These are phyloP conservation scores for Dione vanillae DNA, from an alignment of 2,888 invertebrate species.

Conservation along the genomic window DNA sequence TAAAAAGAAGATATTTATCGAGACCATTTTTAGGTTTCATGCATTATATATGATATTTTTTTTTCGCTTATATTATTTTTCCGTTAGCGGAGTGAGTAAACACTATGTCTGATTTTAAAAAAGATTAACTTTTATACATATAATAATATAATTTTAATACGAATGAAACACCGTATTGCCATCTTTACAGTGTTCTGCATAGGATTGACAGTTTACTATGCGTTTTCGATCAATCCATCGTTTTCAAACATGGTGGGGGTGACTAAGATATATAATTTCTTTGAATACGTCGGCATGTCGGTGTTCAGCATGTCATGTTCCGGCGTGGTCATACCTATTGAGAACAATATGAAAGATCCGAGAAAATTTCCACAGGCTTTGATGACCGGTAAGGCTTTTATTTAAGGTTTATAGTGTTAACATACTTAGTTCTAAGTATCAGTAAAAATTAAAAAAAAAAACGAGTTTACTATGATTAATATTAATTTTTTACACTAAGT, in stretches of 20 bases:
- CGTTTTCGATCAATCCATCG: constrained; percentile 54
- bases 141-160: too few species aligned
- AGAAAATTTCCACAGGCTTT: constrained; percentile 54
- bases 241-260: constrained; percentile 49
- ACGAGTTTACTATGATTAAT: too few species aligned
- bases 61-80: too few species aligned
- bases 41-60: too few species aligned
- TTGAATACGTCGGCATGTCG: constrained; percentile 78
- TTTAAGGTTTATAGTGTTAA: too few species aligned
- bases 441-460: too few species aligned
- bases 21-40: too few species aligned
- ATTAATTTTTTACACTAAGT: too few species aligned
- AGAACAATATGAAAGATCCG: constrained; percentile 69
- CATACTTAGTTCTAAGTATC: too few species aligned
- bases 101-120: neutral
- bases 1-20: too few species aligned
- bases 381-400: constrained; percentile 53
- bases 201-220: constrained; percentile 57
- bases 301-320: constrained; percentile 83
- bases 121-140: too few species aligned
- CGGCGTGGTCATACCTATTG: constrained; percentile 66
- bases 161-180: neutral
- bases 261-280: constrained; percentile 45
- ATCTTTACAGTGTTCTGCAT: constrained; percentile 59
- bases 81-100: too few species aligned